These are phyloP conservation scores for Odontocolon sp. DNA, from an alignment of 2,888 invertebrate genomes.

Conservation along the genomic window DNA sequence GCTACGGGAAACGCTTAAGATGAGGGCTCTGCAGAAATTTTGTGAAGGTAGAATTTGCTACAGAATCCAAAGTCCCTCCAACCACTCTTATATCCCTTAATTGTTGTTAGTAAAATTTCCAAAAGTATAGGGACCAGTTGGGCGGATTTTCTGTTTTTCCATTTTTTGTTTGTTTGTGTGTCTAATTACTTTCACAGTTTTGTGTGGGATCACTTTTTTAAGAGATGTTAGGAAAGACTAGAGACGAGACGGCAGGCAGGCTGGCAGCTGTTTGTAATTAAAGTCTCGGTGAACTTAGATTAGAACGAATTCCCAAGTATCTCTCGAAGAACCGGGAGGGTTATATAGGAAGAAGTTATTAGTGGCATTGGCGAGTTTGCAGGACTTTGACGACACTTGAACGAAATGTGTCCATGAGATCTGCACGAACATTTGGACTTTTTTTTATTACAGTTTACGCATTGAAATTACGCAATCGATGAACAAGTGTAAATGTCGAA, in stretches of 20 bases:
- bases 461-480: too few species aligned
- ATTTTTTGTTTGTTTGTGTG: slow-evolving; percentile 8
- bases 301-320: slow-evolving; percentile 69
- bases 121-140: neutral
- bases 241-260: slow-evolving; percentile 11
- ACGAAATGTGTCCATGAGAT: too few species aligned
- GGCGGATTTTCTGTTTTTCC: slow-evolving; percentile 6
- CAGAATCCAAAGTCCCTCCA: too few species aligned
- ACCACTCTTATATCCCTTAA: too few species aligned
- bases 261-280: slow-evolving; percentile 68
- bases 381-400: slow-evolving; percentile 3
- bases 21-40: too few species aligned
- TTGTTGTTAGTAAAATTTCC: too few species aligned
- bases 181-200: slow-evolving; percentile 51
- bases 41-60: too few species aligned
- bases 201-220: slow-evolving; percentile 33
- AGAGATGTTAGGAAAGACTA: slow-evolving; percentile 10
- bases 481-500: too few species aligned
- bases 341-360: slow-evolving; percentile 20
- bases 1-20: too few species aligned
- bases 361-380: slow-evolving; percentile 2
- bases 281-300: slow-evolving; percentile 75
- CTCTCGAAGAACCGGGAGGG: too few species aligned
- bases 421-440: too few species aligned
- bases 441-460: too few species aligned